Base-by-base conservation (phyloP, 1,140 invertebrate genomes). In the Cheumatopsyche charites region DNA sequence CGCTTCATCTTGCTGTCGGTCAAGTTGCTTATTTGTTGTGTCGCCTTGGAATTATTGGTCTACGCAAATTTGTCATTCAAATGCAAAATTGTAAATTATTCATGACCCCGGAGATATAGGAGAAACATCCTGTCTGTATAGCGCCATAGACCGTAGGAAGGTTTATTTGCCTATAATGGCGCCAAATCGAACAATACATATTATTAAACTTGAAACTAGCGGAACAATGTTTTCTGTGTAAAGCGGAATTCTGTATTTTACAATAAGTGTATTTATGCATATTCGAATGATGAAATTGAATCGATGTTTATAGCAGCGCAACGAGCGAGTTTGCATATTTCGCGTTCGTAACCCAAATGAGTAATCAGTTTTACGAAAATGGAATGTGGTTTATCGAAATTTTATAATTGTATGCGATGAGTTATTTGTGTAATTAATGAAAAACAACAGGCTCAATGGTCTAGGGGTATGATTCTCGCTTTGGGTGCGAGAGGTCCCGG, bases 401-500 rank as follows among this genome's bases (percentile, higher is more conserved):
- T n/a, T n/a, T 9, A 36, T 36, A 36, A 36, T 36, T 3, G 29
- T 36, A 9, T 36, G 29, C n/a, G 29, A 36, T 36, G n/a, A n/a
- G 29, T 36, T 36, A 36, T 36, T 36, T 36, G 9, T 4, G 3
- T 36, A 36, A 4, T 36, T 36, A 36, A 4, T 36, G 29, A 4
- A 4, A 36, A 36, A 4, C n/a, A n/a, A n/a, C n/a, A 36, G 90
- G 90, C 90, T 90, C 89, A 90, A 88, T 92, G 90, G 91, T 92
- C 91, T 92, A 92, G 91, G 89, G 90, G 90, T 92, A 92, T 92
- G 91, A 92, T 92, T 91, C 89, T 90, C 90, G 90, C 90, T 92
- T 92, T 90, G 90, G 91, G 90, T 92, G 91, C 90, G 90, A 90
- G 90, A 91, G 91, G 90, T 92, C 91, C 90, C 90, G 90, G 90